Evolutionary conservation across 2,888 invertebrate species (phyloP), one percentile per base, ranked within the genome.

Genomic region (Lepeophtheirus nordmannii): DNA sequence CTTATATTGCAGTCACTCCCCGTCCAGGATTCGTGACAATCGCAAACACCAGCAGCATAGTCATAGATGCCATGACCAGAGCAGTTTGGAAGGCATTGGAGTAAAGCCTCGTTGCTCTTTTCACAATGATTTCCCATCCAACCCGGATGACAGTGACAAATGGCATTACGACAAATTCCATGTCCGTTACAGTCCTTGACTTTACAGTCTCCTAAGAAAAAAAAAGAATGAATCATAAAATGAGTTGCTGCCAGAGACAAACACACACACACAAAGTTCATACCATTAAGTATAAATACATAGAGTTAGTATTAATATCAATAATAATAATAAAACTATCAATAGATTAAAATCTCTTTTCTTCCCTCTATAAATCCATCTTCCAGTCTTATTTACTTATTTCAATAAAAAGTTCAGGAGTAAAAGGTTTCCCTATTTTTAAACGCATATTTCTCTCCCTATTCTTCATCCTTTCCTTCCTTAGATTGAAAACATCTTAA

Each of bases 1-100:
- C 90, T 88, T 83, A 87, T 88, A 12, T 91, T 89, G 75, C 96
- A 96, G 76, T 93, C 90, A 70, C 88, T 87, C n/a, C 96, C 94
- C 56, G 89, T 89, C 89, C 92, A 96, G 73, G 89, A 84, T 0
- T 86, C 80, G 72, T 92, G 89, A 75, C 96, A 97, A 56, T 85
- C 83, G 74, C 96, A 97, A 9, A 86, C 86, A 74, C 92, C 91
- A 0, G 87, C 85, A 72, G 92, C 90, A 67, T 92, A 82, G 78
- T 94, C 90, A 74, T 90, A 93, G 46, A 83, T 85, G 12, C 92
- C 92, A 73, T 92, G 91, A 12, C 87, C 86, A 23, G 88, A 86
- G 77, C 91, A 92, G 74, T 91, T 90, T 0, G 91, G 91, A 64
- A 93, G 80, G 75, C 91, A 92, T 74, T 91, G 89, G 22, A 90